A percentile compares a stretch with the other conserved stretches of the same genome.
phyloP scores from a whole-genome alignment of 1,140 invertebrate species.

The Nymphalis io region DNA sequence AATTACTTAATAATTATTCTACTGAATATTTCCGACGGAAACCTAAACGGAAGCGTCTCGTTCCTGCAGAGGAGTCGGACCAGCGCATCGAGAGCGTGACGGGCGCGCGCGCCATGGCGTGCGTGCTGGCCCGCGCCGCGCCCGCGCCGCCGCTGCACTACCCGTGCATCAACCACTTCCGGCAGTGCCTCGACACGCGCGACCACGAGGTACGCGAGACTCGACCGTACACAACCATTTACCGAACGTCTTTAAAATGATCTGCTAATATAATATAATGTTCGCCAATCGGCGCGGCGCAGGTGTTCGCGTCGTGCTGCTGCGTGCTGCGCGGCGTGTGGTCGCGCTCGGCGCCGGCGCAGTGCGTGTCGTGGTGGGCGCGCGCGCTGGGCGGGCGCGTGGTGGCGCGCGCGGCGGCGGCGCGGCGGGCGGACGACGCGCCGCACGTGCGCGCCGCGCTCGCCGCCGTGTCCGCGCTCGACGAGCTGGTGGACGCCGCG shows the following conservation, averaged over 20 bases:
- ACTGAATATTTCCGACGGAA: too few relatives aligned
- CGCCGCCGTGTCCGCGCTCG: constrained; percentile 61
- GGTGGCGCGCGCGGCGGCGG: constrained; percentile 60
- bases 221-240: too few relatives aligned
- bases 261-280: too few relatives aligned
- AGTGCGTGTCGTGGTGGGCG: constrained; percentile 68
- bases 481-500: constrained; percentile 62
- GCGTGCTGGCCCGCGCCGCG: constrained; percentile 92
- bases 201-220: constrained; percentile 86
- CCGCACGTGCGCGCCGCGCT: constrained; percentile 56
- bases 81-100: constrained; percentile 91
- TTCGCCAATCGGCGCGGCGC: neutral
- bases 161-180: constrained; percentile 96
- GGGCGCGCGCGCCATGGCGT: constrained; percentile 92
- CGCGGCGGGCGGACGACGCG: constrained; percentile 44
- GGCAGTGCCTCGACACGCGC: constrained; percentile 90
- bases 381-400: constrained; percentile 66
- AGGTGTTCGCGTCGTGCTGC: constrained; percentile 68
- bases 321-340: constrained; percentile 63
- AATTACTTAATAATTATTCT: too few relatives aligned
- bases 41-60: too few relatives aligned
- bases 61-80: constrained; percentile 83
- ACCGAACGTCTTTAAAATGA: too few relatives aligned
- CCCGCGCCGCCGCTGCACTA: constrained; percentile 91
- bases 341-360: constrained; percentile 41